Evolutionary conservation across 1,140 invertebrate species (phyloP).

Genomic region (Temnothorax nylanderi): DNA sequence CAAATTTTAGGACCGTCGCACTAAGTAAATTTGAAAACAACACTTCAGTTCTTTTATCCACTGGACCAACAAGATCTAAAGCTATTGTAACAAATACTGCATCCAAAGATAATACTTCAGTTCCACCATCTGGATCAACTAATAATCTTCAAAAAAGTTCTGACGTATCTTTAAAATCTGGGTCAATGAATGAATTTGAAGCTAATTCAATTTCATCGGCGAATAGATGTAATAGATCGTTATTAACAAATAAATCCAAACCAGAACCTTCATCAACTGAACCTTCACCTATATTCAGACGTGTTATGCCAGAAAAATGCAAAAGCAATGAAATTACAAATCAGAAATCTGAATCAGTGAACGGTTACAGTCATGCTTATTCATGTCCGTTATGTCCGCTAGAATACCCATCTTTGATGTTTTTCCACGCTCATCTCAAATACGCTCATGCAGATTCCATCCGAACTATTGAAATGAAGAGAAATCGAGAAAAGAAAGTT

Average conservation of each 20-base stretch:
- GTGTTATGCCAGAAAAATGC: neutral
- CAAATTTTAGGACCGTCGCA: neutral
- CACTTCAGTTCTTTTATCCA: neutral
- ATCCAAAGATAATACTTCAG: neutral
- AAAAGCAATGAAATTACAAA: slow-evolving; percentile 58
- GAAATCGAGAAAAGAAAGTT: too few relatives aligned
- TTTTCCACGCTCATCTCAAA: slow-evolving; percentile 32
- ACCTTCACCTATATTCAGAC: neutral
- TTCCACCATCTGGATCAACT: neutral
- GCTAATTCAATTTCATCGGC: neutral
- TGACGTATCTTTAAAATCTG: neutral
- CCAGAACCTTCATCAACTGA: neutral
- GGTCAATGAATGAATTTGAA: neutral
- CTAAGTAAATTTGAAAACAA: neutral
- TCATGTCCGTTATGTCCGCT: slow-evolving; percentile 39
- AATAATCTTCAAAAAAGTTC: neutral
- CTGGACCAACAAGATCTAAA: neutral
- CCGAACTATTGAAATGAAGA: too few relatives aligned
- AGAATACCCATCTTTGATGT: slow-evolving; percentile 5
- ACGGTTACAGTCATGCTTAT: neutral
- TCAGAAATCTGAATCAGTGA: neutral
- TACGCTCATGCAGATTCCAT: neutral
- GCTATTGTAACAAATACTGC: neutral
- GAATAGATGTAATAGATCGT: neutral
- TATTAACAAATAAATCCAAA: neutral